Conservation (phyloP, 2,888 invertebrate genomes). For the Lithosia quadra region DNA sequence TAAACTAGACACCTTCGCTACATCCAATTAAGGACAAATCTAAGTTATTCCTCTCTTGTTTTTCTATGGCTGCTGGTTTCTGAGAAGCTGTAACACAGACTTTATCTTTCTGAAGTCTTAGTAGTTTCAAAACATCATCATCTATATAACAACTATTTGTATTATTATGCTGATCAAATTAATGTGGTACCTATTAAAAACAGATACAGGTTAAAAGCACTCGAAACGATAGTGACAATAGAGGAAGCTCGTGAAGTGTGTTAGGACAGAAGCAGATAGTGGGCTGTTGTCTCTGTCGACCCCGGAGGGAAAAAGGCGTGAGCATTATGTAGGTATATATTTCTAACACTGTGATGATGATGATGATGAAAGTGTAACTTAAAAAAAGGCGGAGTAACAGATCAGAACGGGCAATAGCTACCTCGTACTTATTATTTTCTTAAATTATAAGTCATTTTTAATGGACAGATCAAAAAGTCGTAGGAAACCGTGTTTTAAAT, state of each 20-base stretch:
- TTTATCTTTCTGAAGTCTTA: conserved; percentile 9
- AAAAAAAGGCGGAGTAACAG: too few relatives aligned
- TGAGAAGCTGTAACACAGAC: conserved; percentile 6
- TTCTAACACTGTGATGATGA: neutral
- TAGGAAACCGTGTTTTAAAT: neutral
- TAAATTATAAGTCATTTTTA: too few relatives aligned
- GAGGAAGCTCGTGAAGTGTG: too few relatives aligned
- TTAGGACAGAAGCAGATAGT: too few relatives aligned
- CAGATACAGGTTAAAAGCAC: too few relatives aligned
- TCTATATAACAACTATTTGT: neutral
- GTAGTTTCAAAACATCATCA: neutral
- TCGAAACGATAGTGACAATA: too few relatives aligned
- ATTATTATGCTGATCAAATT: too few relatives aligned
- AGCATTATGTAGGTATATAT: too few relatives aligned
- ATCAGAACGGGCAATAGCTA: neutral
- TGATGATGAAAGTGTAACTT: neutral
- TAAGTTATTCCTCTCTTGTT: conserved; percentile 58
- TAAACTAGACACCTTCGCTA: conserved; percentile 62
- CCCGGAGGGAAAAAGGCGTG: too few relatives aligned
- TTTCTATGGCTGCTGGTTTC: conserved; percentile 39
- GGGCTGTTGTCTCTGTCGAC: too few relatives aligned
- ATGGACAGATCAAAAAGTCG: neutral
- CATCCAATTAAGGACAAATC: conserved; percentile 67
- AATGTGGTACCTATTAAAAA: too few relatives aligned
- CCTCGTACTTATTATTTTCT: neutral